Evolutionary conservation across 2,888 invertebrate species (phyloP).

Genomic region (Clistopyga incitator): DNA sequence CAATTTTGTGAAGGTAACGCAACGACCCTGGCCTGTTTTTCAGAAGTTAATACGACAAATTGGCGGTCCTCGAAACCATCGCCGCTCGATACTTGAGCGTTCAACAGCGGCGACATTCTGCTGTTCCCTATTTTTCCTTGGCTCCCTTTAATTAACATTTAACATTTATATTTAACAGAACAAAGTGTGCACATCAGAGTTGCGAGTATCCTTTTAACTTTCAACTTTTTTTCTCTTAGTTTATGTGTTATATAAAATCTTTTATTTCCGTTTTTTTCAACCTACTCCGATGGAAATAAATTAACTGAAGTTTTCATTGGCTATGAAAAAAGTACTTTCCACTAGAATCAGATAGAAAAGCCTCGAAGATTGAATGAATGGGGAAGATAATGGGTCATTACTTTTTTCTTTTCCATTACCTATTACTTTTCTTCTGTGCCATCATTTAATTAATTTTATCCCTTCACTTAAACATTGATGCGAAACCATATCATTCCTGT

Average conservation of each 20-base stretch:
- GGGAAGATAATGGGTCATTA: not conserved
- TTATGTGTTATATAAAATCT: not conserved
- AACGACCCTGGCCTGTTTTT: conserved; percentile 97
- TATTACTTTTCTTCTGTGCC: not conserved
- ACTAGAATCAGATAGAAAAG: not conserved
- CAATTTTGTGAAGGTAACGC: conserved; percentile 98
- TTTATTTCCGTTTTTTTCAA: not conserved
- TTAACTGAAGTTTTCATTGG: not conserved
- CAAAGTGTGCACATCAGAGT: not conserved
- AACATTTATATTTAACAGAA: conserved; percentile 14
- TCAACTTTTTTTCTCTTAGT: not conserved
- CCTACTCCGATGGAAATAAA: not conserved
- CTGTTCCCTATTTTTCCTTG: conserved; percentile 84
- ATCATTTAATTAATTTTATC: not conserved
- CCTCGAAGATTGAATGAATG: not conserved
- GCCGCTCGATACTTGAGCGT: conserved; percentile 83
- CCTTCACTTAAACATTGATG: not conserved
- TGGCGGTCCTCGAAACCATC: conserved; percentile 91
- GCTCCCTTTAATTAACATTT: conserved; percentile 73
- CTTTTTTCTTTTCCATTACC: not conserved
- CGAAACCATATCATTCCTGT: no score
- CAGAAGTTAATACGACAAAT: conserved; percentile 96
- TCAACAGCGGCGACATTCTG: conserved; percentile 91
- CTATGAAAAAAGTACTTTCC: not conserved
- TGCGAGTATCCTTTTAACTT: not conserved